A percentile compares a stretch with the other conserved stretches of the same genome.
Evolutionary conservation across 2,797 vertebrate genomes (phyloP).

Genomic region (Platyrinchus mystaceus): DNA sequence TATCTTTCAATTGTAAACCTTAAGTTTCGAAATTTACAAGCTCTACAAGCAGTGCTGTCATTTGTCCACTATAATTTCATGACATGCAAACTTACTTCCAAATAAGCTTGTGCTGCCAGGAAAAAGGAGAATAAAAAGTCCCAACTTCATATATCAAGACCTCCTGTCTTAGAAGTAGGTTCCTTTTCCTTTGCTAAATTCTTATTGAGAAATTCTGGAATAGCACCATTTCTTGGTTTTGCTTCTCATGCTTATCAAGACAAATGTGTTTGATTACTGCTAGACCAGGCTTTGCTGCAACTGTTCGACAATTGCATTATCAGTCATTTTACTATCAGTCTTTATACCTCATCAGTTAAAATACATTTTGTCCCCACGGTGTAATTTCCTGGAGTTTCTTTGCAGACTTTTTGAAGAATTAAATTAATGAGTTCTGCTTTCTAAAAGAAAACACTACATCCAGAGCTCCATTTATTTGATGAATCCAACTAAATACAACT

Average conservation of each 20-base stretch:
- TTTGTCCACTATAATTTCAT: background rate
- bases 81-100: background rate
- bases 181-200: background rate
- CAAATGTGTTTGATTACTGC: constrained; percentile 41
- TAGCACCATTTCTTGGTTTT: background rate
- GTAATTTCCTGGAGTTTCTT: constrained; percentile 29
- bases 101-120: background rate
- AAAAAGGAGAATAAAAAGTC: background rate
- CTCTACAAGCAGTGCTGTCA: background rate
- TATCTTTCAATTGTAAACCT: background rate
- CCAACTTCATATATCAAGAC: background rate
- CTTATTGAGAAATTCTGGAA: background rate
- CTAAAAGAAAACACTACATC: background rate
- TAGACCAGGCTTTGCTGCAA: background rate
- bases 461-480: constrained; percentile 3
- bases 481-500: background rate
- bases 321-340: constrained; percentile 32
- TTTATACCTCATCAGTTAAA: constrained; percentile 30
- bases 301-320: background rate
- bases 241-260: background rate
- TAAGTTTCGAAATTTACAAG: background rate
- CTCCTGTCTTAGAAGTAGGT: background rate
- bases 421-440: constrained; percentile 15
- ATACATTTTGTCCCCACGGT: background rate
- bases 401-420: background rate